Conservation (phyloP, 2,797 vertebrate species). For the Tachyglossus aculeatus region DNA sequence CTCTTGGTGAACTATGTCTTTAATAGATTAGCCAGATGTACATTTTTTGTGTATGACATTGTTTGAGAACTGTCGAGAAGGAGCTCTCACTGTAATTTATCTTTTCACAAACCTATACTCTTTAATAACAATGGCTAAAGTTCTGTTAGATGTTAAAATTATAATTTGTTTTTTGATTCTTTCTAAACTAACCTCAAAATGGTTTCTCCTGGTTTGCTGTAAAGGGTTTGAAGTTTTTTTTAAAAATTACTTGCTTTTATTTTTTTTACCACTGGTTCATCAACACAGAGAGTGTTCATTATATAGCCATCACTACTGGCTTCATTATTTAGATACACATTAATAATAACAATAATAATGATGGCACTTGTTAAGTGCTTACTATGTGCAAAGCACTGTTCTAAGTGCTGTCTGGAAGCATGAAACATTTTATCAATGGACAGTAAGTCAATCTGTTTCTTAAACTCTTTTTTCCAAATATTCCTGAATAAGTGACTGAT, state of each 20-base stretch:
- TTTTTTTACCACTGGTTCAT: not conserved
- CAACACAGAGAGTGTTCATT: not conserved
- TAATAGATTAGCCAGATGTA: not conserved
- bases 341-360: not conserved
- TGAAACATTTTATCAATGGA: not conserved
- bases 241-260: not conserved
- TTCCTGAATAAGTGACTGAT: not conserved
- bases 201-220: too few species aligned
- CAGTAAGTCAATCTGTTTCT: not conserved
- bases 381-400: too few species aligned
- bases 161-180: too few species aligned
- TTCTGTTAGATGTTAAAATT: too few species aligned
- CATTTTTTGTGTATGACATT: not conserved
- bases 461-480: not conserved
- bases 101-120: constrained; percentile 15
- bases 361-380: too few species aligned
- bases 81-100: not conserved
- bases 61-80: not conserved
- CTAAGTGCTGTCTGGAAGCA: too few species aligned
- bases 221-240: not conserved
- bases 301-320: not conserved
- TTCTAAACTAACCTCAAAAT: too few species aligned
- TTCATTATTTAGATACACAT: not conserved
- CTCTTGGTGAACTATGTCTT: not conserved
- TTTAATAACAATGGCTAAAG: too few species aligned